phyloP scores from a whole-genome alignment of 2,113 vertebrate species.

The Prunella fulvescens region DNA sequence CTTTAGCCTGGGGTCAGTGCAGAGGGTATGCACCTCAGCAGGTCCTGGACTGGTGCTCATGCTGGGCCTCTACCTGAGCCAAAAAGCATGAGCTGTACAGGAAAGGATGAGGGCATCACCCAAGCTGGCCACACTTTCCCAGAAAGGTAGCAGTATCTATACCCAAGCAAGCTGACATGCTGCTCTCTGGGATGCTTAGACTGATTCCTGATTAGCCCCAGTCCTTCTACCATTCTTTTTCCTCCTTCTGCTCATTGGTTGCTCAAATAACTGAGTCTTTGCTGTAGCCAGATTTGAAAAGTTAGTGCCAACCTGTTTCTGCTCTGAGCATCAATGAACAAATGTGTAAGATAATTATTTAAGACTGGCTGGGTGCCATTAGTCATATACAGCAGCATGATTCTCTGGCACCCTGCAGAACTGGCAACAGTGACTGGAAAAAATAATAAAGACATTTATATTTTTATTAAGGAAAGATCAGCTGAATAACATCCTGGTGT shows the following conservation, averaged over 20 bases:
- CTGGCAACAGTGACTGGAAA: background rate
- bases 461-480: conserved; percentile 21
- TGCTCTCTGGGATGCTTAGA: background rate
- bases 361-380: background rate
- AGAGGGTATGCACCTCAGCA: background rate
- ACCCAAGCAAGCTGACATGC: background rate
- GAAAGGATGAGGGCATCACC: background rate
- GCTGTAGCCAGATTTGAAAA: conserved; percentile 13
- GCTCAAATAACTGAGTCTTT: background rate
- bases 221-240: background rate
- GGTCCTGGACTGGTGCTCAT: background rate
- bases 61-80: background rate
- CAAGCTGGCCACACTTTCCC: background rate
- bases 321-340: conserved; percentile 3
- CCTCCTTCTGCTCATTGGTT: background rate
- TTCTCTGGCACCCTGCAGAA: conserved; percentile 4
- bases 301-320: background rate
- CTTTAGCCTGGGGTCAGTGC: background rate
- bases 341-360: background rate
- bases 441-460: conserved; percentile 26
- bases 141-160: background rate
- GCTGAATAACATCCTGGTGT: background rate
- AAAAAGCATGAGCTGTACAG: background rate
- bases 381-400: background rate
- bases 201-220: background rate